Evolutionary conservation across 2,888 invertebrate genomes (phyloP).

Genomic region (Lamellibrachia columna): DNA sequence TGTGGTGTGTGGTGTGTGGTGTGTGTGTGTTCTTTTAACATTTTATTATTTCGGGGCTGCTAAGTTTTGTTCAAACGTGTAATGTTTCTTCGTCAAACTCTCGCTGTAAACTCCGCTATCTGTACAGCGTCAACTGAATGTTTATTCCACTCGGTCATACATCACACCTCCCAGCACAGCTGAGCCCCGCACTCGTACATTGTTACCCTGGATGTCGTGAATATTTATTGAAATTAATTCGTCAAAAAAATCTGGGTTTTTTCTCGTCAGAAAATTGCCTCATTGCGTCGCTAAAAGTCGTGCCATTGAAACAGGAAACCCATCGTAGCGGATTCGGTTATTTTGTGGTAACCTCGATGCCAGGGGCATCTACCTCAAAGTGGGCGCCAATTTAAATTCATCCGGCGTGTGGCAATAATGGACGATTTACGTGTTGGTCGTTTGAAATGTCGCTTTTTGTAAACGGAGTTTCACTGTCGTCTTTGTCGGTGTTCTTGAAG

Average conservation of each 20-base stretch:
- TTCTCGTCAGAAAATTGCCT: not conserved
- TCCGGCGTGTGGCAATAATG: not conserved
- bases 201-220: not conserved
- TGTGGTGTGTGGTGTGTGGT: not conserved
- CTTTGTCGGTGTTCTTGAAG: not conserved
- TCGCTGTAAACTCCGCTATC: not conserved
- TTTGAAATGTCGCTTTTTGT: not conserved
- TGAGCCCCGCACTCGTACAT: not conserved
- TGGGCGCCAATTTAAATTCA: conserved; percentile 6
- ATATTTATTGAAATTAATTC: conserved; percentile 12
- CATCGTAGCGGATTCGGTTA: conserved; percentile 11
- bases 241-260: not conserved
- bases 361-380: not conserved
- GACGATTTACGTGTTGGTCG: not conserved
- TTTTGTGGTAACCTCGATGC: not conserved
- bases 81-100: not conserved
- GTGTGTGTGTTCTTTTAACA: not conserved
- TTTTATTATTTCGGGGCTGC: not conserved
- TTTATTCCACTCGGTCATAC: not conserved
- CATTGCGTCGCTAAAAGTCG: not conserved
- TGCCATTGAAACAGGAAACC: not conserved
- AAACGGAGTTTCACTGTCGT: not conserved
- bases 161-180: not conserved
- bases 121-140: not conserved
- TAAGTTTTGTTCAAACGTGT: not conserved